Evolutionary conservation across 2,888 invertebrate species (phyloP).

Genomic region (Druceiella hillmani): DNA sequence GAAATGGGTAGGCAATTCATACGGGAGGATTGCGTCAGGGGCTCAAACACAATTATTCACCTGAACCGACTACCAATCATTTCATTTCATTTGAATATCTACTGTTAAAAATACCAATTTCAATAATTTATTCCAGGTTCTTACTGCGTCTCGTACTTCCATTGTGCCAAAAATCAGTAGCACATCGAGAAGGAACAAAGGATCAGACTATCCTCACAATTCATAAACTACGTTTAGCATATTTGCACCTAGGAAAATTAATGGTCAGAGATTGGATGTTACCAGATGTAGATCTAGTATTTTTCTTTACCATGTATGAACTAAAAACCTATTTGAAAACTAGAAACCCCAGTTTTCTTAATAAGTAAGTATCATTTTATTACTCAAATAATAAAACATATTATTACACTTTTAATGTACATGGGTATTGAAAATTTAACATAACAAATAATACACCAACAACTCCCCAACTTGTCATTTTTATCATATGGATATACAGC

Average conservation of each 20-base stretch:
- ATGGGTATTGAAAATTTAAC: conserved; percentile 2
- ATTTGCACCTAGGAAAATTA: conserved; percentile 49
- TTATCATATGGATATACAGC: too few relatives aligned
- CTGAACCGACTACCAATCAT: too few relatives aligned
- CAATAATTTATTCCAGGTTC: conserved; percentile 35
- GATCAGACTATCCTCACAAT: conserved; percentile 47
- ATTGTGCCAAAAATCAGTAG: conserved; percentile 55
- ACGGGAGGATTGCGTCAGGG: too few relatives aligned
- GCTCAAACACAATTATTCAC: too few relatives aligned
- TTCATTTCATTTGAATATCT: too few relatives aligned
- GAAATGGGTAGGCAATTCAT: too few relatives aligned
- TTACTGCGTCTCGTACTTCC: conserved; percentile 57
- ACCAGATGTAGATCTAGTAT: conserved; percentile 60
- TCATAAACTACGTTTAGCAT: conserved; percentile 57
- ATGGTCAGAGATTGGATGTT: conserved; percentile 58
- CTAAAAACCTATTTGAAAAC: conserved; percentile 50
- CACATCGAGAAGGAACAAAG: conserved; percentile 63
- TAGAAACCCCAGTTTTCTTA: conserved; percentile 51
- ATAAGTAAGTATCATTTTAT: conserved; percentile 56
- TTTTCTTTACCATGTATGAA: conserved; percentile 63
- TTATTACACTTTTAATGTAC: too few relatives aligned
- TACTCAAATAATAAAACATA: too few relatives aligned
- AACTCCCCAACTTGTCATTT: too few relatives aligned
- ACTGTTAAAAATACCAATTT: not conserved
- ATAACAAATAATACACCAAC: too few relatives aligned